Percentiles rank a stretch among this genome's conserved stretches.
These are phyloP conservation scores for Struthidea cinerea DNA, from an alignment of 2,113 vertebrate genomes.

Conservation along the genomic window DNA sequence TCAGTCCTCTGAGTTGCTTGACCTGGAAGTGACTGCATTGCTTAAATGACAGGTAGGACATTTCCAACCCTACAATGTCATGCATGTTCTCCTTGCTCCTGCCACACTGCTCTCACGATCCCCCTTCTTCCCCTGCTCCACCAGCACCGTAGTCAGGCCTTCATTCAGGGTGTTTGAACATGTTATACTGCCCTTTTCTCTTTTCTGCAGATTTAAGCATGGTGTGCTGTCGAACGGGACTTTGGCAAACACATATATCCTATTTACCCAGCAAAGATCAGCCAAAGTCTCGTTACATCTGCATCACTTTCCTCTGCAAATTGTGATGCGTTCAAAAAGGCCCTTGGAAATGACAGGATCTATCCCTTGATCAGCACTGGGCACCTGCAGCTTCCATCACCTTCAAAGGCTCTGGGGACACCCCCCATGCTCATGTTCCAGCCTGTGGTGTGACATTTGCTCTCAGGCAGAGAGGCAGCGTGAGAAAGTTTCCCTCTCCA, in stretches of 20 bases:
- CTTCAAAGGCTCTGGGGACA: neutral
- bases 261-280: neutral
- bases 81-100: neutral
- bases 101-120: neutral
- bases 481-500: neutral
- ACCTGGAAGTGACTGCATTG: neutral
- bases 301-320: neutral
- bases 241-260: neutral
- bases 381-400: neutral
- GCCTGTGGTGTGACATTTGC: neutral
- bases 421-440: rapidly evolving
- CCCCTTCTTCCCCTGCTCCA: neutral
- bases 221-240: neutral
- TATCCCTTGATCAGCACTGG: neutral
- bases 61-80: neutral
- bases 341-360: neutral
- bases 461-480: neutral
- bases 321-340: neutral
- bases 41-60: neutral
- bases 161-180: neutral
- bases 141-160: neutral
- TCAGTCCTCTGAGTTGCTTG: neutral
- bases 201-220: neutral
- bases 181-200: neutral
- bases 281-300: neutral